A percentile compares a stretch with the other conserved stretches of the same genome.
These are phyloP conservation scores for Prunella fulvescens DNA, from an alignment of 2,113 vertebrate species.

Conservation along the genomic window DNA sequence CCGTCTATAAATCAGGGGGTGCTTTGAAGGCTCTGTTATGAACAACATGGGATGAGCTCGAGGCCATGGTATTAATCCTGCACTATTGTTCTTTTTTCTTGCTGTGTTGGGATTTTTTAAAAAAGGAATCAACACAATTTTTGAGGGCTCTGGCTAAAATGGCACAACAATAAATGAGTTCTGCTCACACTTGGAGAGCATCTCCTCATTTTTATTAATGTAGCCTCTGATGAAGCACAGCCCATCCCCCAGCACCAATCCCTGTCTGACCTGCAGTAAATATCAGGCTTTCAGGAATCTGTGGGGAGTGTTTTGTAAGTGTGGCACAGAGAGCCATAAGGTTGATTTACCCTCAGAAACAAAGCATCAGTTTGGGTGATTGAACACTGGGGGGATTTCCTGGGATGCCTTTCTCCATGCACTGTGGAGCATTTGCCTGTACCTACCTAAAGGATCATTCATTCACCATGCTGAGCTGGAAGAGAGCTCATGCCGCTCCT, in stretches of 20 bases:
- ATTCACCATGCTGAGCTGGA: background rate
- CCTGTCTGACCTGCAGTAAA: background rate
- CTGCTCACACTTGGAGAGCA: background rate
- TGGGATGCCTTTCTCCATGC: background rate
- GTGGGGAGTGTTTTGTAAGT: background rate
- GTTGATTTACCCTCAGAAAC: slow-evolving; percentile 16
- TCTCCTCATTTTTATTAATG: background rate
- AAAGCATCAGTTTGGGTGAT: background rate
- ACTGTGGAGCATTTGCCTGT: background rate
- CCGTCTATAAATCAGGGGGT: background rate
- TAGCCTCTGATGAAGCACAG: background rate
- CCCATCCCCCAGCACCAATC: background rate
- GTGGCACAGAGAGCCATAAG: background rate
- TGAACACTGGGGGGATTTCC: background rate
- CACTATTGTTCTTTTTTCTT: background rate
- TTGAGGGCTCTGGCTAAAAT: background rate
- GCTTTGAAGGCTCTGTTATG: background rate
- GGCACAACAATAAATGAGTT: background rate
- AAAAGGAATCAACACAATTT: background rate
- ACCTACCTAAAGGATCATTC: background rate
- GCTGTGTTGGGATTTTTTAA: background rate
- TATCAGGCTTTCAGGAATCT: background rate
- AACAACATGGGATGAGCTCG: background rate
- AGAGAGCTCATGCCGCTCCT: fast-evolving
- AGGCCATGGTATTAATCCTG: background rate